Conservation (phyloP, 2,113 vertebrate genomes). For the Peromyscus californicus region DNA sequence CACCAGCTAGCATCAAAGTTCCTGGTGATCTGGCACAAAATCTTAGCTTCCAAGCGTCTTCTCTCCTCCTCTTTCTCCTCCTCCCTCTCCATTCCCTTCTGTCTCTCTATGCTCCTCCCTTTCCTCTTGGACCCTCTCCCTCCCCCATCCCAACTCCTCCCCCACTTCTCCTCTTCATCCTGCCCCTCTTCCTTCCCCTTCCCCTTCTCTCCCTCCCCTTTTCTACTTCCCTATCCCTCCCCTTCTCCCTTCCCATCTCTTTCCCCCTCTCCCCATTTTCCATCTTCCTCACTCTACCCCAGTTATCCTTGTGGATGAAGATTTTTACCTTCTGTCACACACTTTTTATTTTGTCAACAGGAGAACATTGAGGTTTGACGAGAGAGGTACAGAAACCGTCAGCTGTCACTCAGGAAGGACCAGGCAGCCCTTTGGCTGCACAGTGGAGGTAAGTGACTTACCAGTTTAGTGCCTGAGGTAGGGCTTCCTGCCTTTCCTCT, state of each 20-base stretch:
- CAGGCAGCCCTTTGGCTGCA: neutral
- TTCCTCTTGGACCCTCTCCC: neutral
- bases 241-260: neutral
- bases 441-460: slow-evolving; percentile 51
- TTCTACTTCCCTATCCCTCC: too few relatives aligned
- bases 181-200: fast-evolving
- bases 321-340: neutral
- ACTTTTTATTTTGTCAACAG: neutral
- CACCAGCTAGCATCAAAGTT: neutral
- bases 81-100: too few relatives aligned
- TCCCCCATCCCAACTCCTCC: neutral
- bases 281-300: neutral
- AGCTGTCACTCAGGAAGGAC: neutral
- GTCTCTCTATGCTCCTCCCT: neutral
- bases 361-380: neutral
- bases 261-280: neutral
- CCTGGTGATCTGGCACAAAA: neutral
- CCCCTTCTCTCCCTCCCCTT: too few relatives aligned
- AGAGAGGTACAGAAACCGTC: neutral
- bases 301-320: neutral
- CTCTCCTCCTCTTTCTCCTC: neutral
- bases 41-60: neutral
- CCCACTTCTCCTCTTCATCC: too few relatives aligned
- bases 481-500: neutral
- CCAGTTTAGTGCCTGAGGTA: neutral